Percentiles rank a stretch among this genome's conserved stretches.
phyloP scores from a whole-genome alignment of 2,888 invertebrate genomes.

The Nephrotoma appendiculata region DNA sequence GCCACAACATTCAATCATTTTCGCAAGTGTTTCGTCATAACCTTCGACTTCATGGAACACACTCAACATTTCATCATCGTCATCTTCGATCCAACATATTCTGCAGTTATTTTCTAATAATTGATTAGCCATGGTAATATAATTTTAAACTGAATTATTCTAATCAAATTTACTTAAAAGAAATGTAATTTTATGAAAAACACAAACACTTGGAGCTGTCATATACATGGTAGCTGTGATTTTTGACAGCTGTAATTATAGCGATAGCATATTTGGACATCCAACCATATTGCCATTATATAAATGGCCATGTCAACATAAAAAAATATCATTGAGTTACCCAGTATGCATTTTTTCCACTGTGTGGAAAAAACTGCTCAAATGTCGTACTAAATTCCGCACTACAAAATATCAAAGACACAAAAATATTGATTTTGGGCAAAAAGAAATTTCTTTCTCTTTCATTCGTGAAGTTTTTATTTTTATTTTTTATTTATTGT shows the following conservation, averaged over 20 bases:
- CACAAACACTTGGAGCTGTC: neutral
- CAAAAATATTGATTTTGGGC: no score
- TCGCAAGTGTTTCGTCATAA: constrained; percentile 20
- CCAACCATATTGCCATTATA: no score
- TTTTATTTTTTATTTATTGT: no score
- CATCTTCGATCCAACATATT: constrained; percentile 23
- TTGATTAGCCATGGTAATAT: constrained; percentile 13
- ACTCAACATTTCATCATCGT: constrained; percentile 20
- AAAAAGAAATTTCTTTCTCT: no score
- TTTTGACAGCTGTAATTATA: neutral
- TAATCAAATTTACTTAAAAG: neutral
- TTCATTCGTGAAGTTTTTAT: no score
- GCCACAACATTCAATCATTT: constrained; percentile 21
- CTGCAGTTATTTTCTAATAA: constrained; percentile 22
- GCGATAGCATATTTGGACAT: no score
- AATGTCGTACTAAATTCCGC: no score
- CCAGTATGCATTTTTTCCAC: no score
- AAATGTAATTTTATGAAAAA: neutral
- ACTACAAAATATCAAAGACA: no score
- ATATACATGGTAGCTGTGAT: neutral
- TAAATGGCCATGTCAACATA: no score
- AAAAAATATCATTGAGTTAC: no score
- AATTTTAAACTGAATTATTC: neutral
- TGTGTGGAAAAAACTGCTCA: no score
- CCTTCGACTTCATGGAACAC: constrained; percentile 25